These are phyloP conservation scores for Aspidiotus destructor DNA, from an alignment of 2,888 invertebrate genomes.

Conservation along the genomic window DNA sequence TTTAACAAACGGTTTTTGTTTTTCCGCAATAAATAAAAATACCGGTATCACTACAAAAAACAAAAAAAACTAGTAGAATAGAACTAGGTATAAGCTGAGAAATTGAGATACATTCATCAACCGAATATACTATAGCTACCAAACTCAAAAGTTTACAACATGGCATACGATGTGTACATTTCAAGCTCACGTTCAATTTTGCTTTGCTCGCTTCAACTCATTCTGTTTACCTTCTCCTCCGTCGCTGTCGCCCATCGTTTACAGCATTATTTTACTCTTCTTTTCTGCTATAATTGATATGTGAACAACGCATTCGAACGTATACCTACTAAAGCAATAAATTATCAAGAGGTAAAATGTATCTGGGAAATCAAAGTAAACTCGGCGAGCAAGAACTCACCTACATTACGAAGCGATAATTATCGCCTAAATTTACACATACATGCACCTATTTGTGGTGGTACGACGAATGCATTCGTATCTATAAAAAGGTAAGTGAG, in stretches of 20 bases:
- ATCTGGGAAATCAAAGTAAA: constrained; percentile 31
- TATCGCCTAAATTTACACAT: constrained; percentile 28
- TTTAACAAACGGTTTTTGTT: constrained; percentile 21
- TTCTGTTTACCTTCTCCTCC: no score
- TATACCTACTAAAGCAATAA: constrained; percentile 27
- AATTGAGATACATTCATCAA: not conserved
- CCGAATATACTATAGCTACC: no score
- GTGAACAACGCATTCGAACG: constrained; percentile 30
- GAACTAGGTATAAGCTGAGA: constrained; percentile 13
- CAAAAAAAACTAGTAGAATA: no score
- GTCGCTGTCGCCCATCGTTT: constrained; percentile 7
- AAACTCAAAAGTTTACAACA: no score
- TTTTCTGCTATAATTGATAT: constrained; percentile 27
- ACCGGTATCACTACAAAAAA: no score
- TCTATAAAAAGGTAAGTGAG: constrained; percentile 19
- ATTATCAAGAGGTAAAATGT: constrained; percentile 28
- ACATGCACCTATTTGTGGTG: not conserved
- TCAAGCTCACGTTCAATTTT: no score
- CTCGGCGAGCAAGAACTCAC: constrained; percentile 23
- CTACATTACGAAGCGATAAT: constrained; percentile 33
- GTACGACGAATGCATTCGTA: not conserved
- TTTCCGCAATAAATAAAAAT: constrained; percentile 12
- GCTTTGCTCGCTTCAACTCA: no score
- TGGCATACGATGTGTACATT: no score
- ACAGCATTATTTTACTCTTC: constrained; percentile 14